Conservation (phyloP, 2,888 invertebrate species). For the Drosophila limbata region DNA sequence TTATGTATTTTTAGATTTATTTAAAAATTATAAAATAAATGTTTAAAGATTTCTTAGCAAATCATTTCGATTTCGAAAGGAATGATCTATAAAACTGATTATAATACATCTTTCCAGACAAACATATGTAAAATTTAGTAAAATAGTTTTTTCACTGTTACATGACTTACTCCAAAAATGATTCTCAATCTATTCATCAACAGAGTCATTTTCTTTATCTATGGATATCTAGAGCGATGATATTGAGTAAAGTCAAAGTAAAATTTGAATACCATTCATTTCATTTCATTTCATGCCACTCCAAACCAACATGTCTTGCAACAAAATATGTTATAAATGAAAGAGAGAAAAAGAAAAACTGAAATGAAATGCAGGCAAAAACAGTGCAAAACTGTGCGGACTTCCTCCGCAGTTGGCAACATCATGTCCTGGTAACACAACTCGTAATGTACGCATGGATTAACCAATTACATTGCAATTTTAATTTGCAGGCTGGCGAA, state of each 20-base stretch:
- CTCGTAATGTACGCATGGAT: constrained; percentile 82
- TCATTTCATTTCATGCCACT: neutral
- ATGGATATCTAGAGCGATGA: neutral
- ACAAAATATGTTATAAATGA: neutral
- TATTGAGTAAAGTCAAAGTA: too few relatives aligned
- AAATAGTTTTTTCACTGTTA: too few relatives aligned
- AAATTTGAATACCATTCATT: neutral
- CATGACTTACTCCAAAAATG: too few relatives aligned
- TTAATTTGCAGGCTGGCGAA: constrained; percentile 83
- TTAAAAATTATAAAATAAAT: neutral
- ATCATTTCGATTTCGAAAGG: too few relatives aligned
- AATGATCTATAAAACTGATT: too few relatives aligned
- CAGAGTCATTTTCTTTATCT: too few relatives aligned
- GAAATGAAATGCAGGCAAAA: constrained; percentile 11
- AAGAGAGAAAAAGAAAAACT: neutral
- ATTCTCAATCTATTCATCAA: too few relatives aligned
- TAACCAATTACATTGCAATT: constrained; percentile 85
- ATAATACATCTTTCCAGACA: too few relatives aligned
- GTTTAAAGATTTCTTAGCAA: too few relatives aligned
- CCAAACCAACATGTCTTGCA: neutral
- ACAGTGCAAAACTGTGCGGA: constrained; percentile 41
- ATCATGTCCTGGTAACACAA: constrained; percentile 47
- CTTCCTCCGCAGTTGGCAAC: constrained; percentile 45
- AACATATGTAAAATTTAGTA: too few relatives aligned
- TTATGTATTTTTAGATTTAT: neutral